These are phyloP conservation scores for Acipenser transmontanus DNA, from an alignment of 2,797 vertebrate species.

Conservation along the genomic window DNA sequence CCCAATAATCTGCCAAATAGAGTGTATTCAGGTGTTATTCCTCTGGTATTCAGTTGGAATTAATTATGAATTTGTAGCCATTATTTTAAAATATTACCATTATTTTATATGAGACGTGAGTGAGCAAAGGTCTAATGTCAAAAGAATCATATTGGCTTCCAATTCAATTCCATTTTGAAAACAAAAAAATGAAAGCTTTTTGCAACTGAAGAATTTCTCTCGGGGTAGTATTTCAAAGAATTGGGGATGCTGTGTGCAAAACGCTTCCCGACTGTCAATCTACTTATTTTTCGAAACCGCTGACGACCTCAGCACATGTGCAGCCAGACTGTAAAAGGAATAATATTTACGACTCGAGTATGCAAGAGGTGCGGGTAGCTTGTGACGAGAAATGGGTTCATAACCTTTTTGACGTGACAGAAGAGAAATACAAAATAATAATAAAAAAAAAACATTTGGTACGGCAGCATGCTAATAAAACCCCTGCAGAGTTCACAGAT, in stretches of 20 bases:
- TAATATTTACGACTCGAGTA: slow-evolving; percentile 39
- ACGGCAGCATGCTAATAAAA: not conserved
- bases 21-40: too few species aligned
- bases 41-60: too few species aligned
- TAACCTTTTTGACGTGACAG: slow-evolving; percentile 14
- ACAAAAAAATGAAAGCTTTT: too few species aligned
- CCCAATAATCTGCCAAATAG: too few species aligned
- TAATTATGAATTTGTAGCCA: too few species aligned
- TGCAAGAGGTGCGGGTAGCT: slow-evolving; percentile 25
- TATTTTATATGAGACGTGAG: too few species aligned
- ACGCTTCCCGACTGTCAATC: slow-evolving; percentile 36
- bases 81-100: too few species aligned
- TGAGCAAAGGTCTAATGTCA: too few species aligned
- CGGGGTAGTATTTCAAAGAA: slow-evolving; percentile 21
- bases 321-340: slow-evolving; percentile 35
- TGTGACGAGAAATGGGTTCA: slow-evolving; percentile 13
- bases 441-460: not conserved
- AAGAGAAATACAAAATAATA: slow-evolving; percentile 19
- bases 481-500: slow-evolving; percentile 15
- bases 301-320: slow-evolving; percentile 46
- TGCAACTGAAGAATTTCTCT: too few species aligned
- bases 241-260: slow-evolving; percentile 3
- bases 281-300: slow-evolving; percentile 34
- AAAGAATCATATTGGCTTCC: too few species aligned
- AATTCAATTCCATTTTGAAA: too few species aligned